Percentiles rank a stretch among this genome's conserved stretches.
Conservation (phyloP, 1,140 invertebrate species). For the Laupala kohalensis region DNA sequence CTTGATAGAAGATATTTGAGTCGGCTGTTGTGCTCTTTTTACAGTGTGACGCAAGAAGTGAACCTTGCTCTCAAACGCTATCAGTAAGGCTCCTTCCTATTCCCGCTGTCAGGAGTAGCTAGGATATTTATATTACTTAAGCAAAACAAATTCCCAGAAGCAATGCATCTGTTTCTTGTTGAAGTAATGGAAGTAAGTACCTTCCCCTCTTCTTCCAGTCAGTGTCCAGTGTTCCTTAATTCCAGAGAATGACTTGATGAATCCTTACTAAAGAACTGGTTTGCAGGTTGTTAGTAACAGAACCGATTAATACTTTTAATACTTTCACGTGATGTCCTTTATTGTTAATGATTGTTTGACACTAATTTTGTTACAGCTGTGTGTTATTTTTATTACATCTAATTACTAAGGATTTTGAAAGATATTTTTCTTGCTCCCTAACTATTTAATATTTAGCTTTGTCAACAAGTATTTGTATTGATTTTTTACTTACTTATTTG, state of each 20-base stretch:
- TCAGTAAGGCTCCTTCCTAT: background rate
- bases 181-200: background rate
- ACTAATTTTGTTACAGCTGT: too few relatives aligned
- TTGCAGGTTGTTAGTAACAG: background rate
- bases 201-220: background rate
- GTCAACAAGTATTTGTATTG: too few relatives aligned
- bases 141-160: background rate
- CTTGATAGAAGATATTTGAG: too few relatives aligned
- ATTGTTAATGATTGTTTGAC: too few relatives aligned
- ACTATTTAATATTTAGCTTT: too few relatives aligned
- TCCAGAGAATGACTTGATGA: background rate
- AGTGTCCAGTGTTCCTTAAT: background rate
- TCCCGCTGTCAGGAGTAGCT: background rate
- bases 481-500: too few relatives aligned
- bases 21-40: background rate
- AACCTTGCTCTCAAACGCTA: background rate
- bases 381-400: too few relatives aligned
- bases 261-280: background rate
- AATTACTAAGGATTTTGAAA: too few relatives aligned
- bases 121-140: background rate
- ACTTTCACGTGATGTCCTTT: too few relatives aligned
- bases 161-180: background rate
- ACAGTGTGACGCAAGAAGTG: background rate
- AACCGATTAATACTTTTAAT: background rate
- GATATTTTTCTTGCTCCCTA: too few relatives aligned